Evolutionary conservation across 2,797 vertebrate species (phyloP).

Genomic region (Paguma larvata): DNA sequence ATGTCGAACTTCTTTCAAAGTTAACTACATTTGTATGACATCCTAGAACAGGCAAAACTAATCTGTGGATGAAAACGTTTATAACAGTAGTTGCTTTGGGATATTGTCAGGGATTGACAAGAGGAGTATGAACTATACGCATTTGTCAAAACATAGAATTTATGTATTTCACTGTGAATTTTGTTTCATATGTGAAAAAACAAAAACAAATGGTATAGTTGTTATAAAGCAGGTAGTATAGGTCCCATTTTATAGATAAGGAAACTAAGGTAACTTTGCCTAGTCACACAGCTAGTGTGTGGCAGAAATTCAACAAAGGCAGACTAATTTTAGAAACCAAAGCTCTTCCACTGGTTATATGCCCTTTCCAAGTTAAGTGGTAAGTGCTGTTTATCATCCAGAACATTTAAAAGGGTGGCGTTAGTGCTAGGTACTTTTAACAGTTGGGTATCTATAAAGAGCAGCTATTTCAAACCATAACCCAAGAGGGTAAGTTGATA

Average conservation of each 20-base stretch:
- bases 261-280: background rate
- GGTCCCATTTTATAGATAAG: background rate
- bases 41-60: background rate
- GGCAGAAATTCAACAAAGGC: background rate
- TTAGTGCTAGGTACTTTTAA: background rate
- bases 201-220: background rate
- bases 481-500: background rate
- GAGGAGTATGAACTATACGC: background rate
- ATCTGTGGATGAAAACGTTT: background rate
- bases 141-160: conserved; percentile 44
- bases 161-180: conserved; percentile 41
- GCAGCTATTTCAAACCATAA: conserved; percentile 8
- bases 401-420: background rate
- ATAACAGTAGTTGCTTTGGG: background rate
- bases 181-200: background rate
- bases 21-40: background rate
- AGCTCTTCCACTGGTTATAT: background rate
- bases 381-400: background rate
- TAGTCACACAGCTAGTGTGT: background rate
- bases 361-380: background rate
- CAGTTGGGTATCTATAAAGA: conserved; percentile 7
- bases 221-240: background rate
- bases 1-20: background rate
- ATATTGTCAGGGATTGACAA: background rate
- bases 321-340: background rate